Conservation (phyloP, 2,888 invertebrate species). For the Mesorhabditis belari region DNA sequence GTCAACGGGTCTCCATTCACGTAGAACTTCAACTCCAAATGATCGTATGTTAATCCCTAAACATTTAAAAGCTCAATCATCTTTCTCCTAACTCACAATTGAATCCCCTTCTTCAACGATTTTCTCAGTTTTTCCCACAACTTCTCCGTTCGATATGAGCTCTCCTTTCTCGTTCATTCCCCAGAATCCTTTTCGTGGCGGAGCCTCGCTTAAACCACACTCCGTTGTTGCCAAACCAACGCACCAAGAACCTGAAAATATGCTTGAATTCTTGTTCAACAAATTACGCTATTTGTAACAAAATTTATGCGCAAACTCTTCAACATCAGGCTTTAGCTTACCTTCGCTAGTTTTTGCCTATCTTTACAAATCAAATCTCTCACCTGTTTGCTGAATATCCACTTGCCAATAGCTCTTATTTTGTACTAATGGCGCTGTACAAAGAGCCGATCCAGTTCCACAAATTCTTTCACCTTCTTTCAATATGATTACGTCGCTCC, state of each 20-base stretch:
- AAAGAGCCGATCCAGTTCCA: slow-evolving; percentile 83
- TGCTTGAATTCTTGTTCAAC: background rate
- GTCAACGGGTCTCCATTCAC: slow-evolving; percentile 82
- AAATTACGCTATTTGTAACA: no score
- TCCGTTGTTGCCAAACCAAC: slow-evolving; percentile 84
- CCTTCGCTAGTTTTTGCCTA: background rate
- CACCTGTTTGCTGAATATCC: slow-evolving; percentile 87
- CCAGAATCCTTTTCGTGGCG: slow-evolving; percentile 68
- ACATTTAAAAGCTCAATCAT: slow-evolving; percentile 24
- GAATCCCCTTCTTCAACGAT: slow-evolving; percentile 85
- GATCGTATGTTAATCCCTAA: slow-evolving; percentile 86
- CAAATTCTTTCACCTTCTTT: slow-evolving; percentile 86
- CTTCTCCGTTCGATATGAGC: slow-evolving; percentile 75
- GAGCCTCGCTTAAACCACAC: slow-evolving; percentile 76
- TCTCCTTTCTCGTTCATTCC: slow-evolving; percentile 82
- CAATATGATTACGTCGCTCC: slow-evolving; percentile 88
- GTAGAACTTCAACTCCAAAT: slow-evolving; percentile 87
- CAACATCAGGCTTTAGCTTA: background rate
- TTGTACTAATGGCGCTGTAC: slow-evolving; percentile 87
- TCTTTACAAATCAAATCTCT: slow-evolving; percentile 5
- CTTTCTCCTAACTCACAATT: slow-evolving; percentile 60
- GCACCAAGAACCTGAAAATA: slow-evolving; percentile 72
- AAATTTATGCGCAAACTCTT: slow-evolving; percentile 4
- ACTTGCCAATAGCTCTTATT: slow-evolving; percentile 98
- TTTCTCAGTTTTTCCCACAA: slow-evolving; percentile 65